Evolutionary conservation across 1,140 invertebrate species (phyloP), one percentile per base, ranked within the genome.

Genomic region (Oppia nitens): DNA sequence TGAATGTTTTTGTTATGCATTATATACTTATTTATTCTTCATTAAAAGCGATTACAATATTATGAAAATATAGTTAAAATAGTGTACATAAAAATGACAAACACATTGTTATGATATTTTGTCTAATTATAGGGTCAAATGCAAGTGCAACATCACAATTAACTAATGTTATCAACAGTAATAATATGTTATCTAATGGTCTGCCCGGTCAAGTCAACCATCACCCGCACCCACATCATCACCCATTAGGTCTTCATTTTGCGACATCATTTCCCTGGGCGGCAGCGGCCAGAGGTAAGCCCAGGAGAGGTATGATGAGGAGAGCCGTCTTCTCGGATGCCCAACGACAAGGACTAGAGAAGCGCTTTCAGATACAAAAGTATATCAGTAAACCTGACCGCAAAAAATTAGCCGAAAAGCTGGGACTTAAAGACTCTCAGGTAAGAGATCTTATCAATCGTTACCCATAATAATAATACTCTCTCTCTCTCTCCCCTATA

Each of bases 341-440:
- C 0, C 93, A 97, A 68, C 74, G 92, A 53, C 89, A 93, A 64
- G 92, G 92, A 0, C 74, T 97, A 53, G 93, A 97, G 73, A 85
- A 91, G 64, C 73, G 90, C 65, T 97, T 96, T 73, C 88, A 92
- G 70, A 79, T 92, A n/a, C 92, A 97, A 73, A 95, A 96, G 72
- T 97, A 97, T 72, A 96, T 97, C 67, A 93, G 87, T 59, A 97
- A 97, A 71, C 91, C 91, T 0, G 92, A 97, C 72, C 79, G 93
- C 67, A 88, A 94, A 72, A 94, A 95, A 68, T 73, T 97, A 27
- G 93, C 93, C 0, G 90, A 93, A 69, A 90, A 92, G 71, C 76
- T 97, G 45, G 92, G 91, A 23, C 77, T 97, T 0, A 95, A 93
- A 66, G 93, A 97, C 68, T 79, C 81, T 29, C 78, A 82, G 76